A percentile compares a stretch with the other conserved stretches of the same genome.
phyloP scores from a whole-genome alignment of 2,113 vertebrate genomes.

The Entosphenus tridentatus region DNA sequence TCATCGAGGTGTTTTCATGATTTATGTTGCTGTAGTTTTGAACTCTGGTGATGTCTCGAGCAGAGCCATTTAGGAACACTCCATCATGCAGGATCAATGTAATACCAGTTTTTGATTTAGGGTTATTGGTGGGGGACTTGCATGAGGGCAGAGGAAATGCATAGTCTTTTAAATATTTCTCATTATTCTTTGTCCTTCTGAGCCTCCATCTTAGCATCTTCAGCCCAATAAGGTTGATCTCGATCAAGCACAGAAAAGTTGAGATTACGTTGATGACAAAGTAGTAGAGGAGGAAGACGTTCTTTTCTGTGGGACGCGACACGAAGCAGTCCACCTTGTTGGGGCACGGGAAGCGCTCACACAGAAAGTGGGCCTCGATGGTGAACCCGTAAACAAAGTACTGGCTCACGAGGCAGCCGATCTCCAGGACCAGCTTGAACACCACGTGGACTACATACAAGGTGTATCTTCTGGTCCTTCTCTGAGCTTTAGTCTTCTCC shows the following conservation, averaged over 20 bases:
- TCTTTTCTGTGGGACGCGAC: slow-evolving; percentile 71
- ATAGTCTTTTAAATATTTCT: too few species aligned
- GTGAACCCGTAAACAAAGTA: slow-evolving; percentile 49
- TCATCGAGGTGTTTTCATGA: too few species aligned
- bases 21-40: too few species aligned
- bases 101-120: too few species aligned
- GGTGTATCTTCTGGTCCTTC: too few species aligned
- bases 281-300: slow-evolving; percentile 35
- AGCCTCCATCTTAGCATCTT: background rate
- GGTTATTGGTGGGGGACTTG: too few species aligned
- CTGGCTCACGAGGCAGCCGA: slow-evolving; percentile 42
- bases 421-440: slow-evolving; percentile 25
- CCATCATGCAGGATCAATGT: too few species aligned
- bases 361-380: slow-evolving; percentile 45
- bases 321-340: slow-evolving; percentile 69
- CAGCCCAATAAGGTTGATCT: background rate
- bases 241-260: background rate
- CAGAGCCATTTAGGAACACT: too few species aligned
- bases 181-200: too few species aligned
- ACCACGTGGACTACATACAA: background rate
- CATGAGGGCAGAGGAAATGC: too few species aligned
- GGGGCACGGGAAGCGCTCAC: slow-evolving; percentile 44
- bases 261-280: background rate
- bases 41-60: too few species aligned
- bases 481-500: too few species aligned